phyloP scores from a whole-genome alignment of 2,797 vertebrate genomes.

The Euphonia xanthogaster region DNA sequence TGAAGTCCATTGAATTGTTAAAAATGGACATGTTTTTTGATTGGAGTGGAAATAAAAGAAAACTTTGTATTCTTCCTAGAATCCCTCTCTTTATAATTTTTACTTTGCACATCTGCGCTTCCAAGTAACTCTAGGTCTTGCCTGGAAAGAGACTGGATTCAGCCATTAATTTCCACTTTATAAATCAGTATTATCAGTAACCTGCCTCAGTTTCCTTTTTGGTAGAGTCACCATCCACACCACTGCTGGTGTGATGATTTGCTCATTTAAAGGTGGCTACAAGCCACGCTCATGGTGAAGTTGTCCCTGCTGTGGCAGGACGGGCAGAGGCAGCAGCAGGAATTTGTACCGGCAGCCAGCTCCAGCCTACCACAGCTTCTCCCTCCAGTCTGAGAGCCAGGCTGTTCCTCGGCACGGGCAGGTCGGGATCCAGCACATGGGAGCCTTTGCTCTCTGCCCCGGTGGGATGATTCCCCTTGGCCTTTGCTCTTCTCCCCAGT shows the following conservation, averaged over 20 bases:
- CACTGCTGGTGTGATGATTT: not conserved
- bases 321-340: not conserved
- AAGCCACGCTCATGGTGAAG: fast-evolving
- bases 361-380: not conserved
- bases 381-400: fast-evolving
- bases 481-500: no score
- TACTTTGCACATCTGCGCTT: not conserved
- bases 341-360: not conserved
- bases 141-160: not conserved
- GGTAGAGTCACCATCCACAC: not conserved
- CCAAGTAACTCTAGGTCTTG: not conserved
- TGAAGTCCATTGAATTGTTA: not conserved
- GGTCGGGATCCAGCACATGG: not conserved
- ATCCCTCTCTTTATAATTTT: not conserved
- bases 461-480: no score
- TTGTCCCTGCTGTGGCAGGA: not conserved
- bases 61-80: not conserved
- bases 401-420: fast-evolving
- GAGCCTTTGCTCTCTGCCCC: not conserved
- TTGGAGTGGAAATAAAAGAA: not conserved
- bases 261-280: not conserved
- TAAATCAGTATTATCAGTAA: not conserved
- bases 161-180: not conserved
- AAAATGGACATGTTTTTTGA: not conserved
- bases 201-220: not conserved